These are phyloP conservation scores for Tetheella fluctuosa DNA, from an alignment of 2,888 invertebrate species.

Conservation along the genomic window DNA sequence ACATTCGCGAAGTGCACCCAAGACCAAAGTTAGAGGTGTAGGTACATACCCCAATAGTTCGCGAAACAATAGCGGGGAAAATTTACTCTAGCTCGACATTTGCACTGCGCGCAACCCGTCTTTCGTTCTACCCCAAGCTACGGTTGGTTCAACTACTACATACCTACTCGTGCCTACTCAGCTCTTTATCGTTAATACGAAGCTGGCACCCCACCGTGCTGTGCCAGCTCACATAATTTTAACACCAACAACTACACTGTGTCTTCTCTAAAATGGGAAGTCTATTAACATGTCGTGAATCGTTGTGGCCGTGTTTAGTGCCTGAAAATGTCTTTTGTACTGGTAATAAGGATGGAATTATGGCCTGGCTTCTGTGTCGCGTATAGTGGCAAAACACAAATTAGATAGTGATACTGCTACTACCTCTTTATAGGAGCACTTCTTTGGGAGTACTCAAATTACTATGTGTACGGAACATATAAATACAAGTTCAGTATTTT, in stretches of 20 bases:
- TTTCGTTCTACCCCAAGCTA: background rate
- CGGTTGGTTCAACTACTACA: background rate
- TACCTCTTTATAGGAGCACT: background rate
- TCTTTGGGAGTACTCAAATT: background rate
- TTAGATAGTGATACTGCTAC: background rate
- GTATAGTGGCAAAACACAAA: constrained; percentile 1
- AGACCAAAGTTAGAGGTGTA: constrained; percentile 53
- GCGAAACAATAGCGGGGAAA: constrained; percentile 65
- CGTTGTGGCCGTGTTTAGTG: constrained; percentile 15
- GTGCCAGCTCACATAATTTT: constrained; percentile 51
- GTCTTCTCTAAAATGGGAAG: constrained; percentile 37
- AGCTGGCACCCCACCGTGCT: constrained; percentile 35
- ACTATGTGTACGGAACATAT: background rate
- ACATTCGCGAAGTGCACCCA: constrained; percentile 59
- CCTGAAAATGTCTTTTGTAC: constrained; percentile 11
- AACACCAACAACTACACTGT: constrained; percentile 37
- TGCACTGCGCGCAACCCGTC: constrained; percentile 25
- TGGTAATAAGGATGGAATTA: constrained; percentile 10
- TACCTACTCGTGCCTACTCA: background rate
- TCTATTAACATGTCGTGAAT: constrained; percentile 28
- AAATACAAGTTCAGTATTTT: too few species aligned
- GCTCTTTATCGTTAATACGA: constrained; percentile 47
- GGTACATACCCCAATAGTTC: constrained; percentile 44
- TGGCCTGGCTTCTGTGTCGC: background rate
- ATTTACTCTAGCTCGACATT: constrained; percentile 47